phyloP scores from a whole-genome alignment of 2,113 vertebrate genomes.

The Ochotona princeps region DNA sequence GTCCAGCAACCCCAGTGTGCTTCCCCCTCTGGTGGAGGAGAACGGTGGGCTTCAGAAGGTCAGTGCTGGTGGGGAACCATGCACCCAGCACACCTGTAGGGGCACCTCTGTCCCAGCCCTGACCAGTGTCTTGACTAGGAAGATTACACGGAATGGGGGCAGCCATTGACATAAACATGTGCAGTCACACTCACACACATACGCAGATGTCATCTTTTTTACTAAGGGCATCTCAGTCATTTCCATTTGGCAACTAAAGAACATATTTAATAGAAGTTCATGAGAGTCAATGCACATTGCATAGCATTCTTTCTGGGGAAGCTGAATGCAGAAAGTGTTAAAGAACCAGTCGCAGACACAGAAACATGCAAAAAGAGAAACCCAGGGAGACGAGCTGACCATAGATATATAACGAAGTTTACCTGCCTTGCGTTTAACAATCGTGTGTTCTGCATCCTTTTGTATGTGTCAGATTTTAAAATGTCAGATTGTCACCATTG shows the following conservation, averaged over 20 bases:
- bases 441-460: neutral
- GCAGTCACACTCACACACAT: neutral
- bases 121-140: neutral
- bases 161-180: neutral
- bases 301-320: neutral
- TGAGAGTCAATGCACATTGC: constrained; percentile 1
- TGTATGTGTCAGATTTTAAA: neutral
- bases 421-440: neutral
- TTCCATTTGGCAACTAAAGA: neutral
- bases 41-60: constrained; percentile 97
- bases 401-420: neutral
- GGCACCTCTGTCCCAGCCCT: accelerated
- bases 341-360: neutral
- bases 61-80: constrained; percentile 52
- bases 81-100: accelerated
- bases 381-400: neutral
- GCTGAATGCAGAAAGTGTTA: neutral
- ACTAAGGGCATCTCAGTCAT: neutral
- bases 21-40: constrained; percentile 94
- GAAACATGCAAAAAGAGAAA: neutral
- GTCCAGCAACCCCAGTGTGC: constrained; percentile 91
- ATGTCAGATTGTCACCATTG: neutral
- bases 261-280: neutral
- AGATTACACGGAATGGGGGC: neutral
- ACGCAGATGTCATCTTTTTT: neutral